These are phyloP conservation scores for Octodon degus DNA, from an alignment of 2,113 vertebrate species.

Conservation along the genomic window DNA sequence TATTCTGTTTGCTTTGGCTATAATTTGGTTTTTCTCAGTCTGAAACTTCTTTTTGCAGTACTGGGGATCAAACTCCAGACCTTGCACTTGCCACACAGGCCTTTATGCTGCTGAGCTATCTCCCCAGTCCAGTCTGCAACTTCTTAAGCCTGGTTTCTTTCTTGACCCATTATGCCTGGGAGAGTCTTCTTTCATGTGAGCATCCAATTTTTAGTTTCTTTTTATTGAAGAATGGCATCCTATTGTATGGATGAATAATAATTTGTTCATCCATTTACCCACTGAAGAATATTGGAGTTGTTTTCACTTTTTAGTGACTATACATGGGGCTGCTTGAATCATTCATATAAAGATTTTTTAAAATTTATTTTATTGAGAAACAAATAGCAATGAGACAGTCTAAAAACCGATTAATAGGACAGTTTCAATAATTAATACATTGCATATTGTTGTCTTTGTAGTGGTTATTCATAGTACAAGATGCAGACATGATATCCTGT, in stretches of 20 bases:
- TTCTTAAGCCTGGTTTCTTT: not conserved
- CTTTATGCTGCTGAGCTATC: too few relatives aligned
- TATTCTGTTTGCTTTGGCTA: not conserved
- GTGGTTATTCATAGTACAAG: too few relatives aligned
- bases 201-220: constrained; percentile 1
- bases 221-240: not conserved
- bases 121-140: not conserved
- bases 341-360: not conserved
- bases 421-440: too few relatives aligned
- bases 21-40: not conserved
- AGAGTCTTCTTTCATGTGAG: not conserved
- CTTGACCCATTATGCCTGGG: not conserved
- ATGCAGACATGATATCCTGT: too few relatives aligned
- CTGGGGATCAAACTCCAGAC: too few relatives aligned
- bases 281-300: not conserved
- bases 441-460: too few relatives aligned
- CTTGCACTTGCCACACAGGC: too few relatives aligned
- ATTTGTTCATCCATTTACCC: not conserved
- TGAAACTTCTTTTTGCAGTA: not conserved
- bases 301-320: constrained; percentile 32
- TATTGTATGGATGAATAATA: too few relatives aligned
- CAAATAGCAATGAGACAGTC: too few relatives aligned
- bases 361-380: too few relatives aligned
- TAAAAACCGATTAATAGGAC: too few relatives aligned
- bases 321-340: not conserved